Conservation (phyloP, 2,888 invertebrate genomes). For the Coleophora deauratella region DNA sequence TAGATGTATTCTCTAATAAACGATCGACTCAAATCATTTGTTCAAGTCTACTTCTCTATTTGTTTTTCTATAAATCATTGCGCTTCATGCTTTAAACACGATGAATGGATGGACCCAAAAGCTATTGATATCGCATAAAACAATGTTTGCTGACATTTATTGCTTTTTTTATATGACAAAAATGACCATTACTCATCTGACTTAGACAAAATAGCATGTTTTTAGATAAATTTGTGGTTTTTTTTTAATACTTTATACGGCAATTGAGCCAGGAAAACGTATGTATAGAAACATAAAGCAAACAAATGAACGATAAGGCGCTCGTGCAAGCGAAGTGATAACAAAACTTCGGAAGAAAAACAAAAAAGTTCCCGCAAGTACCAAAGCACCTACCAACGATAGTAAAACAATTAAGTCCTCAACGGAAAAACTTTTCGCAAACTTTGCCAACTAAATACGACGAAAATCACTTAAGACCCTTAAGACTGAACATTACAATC, state of each 20-base stretch:
- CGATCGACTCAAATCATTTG: slow-evolving; percentile 48
- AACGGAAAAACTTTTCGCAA: slow-evolving; percentile 38
- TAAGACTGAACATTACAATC: slow-evolving; percentile 39
- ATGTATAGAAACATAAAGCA: slow-evolving; percentile 3
- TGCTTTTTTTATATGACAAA: no score
- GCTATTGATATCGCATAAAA: slow-evolving; percentile 34
- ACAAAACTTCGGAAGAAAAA: slow-evolving; percentile 1
- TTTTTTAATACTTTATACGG: no score
- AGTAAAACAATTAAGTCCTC: slow-evolving; percentile 48
- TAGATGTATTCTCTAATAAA: slow-evolving; percentile 50
- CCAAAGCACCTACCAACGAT: slow-evolving; percentile 17
- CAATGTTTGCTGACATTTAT: slow-evolving; percentile 26
- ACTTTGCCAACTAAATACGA: slow-evolving; percentile 48
- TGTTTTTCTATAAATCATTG: slow-evolving; percentile 43
- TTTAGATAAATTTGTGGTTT: no score
- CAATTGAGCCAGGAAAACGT: no score
- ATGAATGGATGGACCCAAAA: slow-evolving; percentile 21
- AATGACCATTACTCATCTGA: no score
- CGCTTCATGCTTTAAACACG: slow-evolving; percentile 22
- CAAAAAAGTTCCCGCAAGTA: slow-evolving; percentile 14
- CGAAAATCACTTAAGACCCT: slow-evolving; percentile 43
- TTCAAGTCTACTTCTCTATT: slow-evolving; percentile 44
- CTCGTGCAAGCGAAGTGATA: background rate
- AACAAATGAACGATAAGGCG: background rate
- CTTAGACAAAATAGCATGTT: no score